These are phyloP conservation scores for Listronotus bonariensis DNA, from an alignment of 1,140 invertebrate species.

Conservation along the genomic window DNA sequence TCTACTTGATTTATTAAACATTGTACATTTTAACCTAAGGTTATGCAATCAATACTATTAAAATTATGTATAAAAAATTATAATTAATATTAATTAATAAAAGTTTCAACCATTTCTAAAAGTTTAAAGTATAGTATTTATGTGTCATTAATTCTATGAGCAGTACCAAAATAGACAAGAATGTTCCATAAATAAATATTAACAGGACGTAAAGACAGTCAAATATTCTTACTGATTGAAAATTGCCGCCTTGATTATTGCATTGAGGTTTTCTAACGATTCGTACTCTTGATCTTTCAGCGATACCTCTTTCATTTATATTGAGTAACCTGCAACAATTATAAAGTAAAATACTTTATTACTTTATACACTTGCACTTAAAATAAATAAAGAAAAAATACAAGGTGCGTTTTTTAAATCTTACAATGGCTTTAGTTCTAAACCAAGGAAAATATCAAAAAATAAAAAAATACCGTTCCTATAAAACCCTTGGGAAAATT, in stretches of 20 bases:
- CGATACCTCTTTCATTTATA: conserved; percentile 41
- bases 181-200: conserved; percentile 34
- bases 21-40: no score
- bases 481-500: no score
- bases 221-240: conserved; percentile 45
- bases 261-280: conserved; percentile 42
- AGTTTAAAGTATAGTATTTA: no score
- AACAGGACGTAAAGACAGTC: conserved; percentile 43
- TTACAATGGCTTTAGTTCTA: background rate
- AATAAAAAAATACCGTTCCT: no score
- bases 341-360: conserved; percentile 1
- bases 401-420: background rate
- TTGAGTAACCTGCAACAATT: conserved; percentile 34
- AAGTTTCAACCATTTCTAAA: no score
- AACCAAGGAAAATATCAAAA: no score
- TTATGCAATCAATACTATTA: no score
- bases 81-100: no score
- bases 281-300: conserved; percentile 37
- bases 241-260: conserved; percentile 38
- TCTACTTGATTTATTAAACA: no score
- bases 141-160: no score
- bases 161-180: conserved; percentile 14
- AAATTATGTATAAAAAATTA: no score
- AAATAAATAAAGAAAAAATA: background rate
- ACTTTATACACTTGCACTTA: conserved; percentile 6